Evolutionary conservation across 2,797 vertebrate genomes (phyloP).

Genomic region (Menidia menidia): DNA sequence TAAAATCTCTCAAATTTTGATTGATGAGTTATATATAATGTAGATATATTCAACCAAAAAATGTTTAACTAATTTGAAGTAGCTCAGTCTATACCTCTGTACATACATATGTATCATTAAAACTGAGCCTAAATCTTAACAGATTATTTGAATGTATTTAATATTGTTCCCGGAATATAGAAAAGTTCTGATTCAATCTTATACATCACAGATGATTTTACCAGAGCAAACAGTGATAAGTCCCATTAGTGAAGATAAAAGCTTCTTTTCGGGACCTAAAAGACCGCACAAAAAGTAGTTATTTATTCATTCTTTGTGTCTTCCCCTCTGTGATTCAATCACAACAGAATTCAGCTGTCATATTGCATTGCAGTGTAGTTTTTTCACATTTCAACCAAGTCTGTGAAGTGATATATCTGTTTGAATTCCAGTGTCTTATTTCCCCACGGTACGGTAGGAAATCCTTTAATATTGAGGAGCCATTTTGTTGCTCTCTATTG

Average conservation of each 20-base stretch:
- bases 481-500: slow-evolving; percentile 18
- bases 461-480: slow-evolving; percentile 6
- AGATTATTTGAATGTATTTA: too few relatives aligned
- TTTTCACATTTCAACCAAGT: slow-evolving; percentile 4
- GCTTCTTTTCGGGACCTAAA: not conserved
- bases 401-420: slow-evolving; percentile 11
- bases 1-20: too few relatives aligned
- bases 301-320: slow-evolving; percentile 8
- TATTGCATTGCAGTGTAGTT: slow-evolving; percentile 1
- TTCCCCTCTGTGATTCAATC: slow-evolving; percentile 3
- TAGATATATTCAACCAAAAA: too few relatives aligned
- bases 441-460: slow-evolving; percentile 7
- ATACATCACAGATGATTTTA: not conserved
- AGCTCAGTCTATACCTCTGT: too few relatives aligned
- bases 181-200: not conserved
- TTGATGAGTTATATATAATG: too few relatives aligned
- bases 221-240: not conserved
- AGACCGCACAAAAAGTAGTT: not conserved
- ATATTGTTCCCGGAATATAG: not conserved
- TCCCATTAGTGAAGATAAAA: slow-evolving; percentile 4
- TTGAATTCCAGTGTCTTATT: slow-evolving; percentile 30
- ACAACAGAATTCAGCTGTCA: slow-evolving; percentile 5
- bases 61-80: too few relatives aligned
- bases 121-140: too few relatives aligned
- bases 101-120: too few relatives aligned